Base-by-base conservation (phyloP, 2,888 invertebrate genomes). In the Reticulitermes lucifugus region DNA sequence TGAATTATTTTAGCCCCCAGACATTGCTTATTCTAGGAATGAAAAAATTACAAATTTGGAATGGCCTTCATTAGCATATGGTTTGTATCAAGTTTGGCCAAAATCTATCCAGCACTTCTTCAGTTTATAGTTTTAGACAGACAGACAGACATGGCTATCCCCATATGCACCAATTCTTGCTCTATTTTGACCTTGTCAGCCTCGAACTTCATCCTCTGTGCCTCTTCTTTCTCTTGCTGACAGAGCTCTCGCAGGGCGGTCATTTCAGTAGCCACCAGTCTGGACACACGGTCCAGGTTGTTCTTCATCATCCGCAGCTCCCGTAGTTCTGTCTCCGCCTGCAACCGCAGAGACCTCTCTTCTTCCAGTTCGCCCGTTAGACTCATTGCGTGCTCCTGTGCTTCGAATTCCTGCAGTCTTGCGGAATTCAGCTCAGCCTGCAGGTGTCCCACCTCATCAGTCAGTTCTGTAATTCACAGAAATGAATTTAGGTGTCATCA, bases 341-440 rank as follows among this genome's bases (percentile, higher is more conserved):
- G 87, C 43, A 75, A 85, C 46, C 87, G 83, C 22, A 84, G 79
- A 35, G 77, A 65, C 4, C 87, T 86, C 89, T 95, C 93, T 70
- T 92, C 92, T 89, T 94, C 93, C 84, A 94, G 90, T 21, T 91
- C 89, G 4, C 91, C 88, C 10, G 92, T 90, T 21, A 93, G 88
- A 22, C 93, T 92, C 0, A 93, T 92, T 51, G 93, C 93, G 83
- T 93, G 92, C 89, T 95, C 95, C 65, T 94, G 94, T 0, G 95
- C 94, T 88, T 95, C 95, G 87, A 95, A 95, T 91, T 95, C 95
- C 83, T 93, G 93, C 71, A 95, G 91, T 79, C 93, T 92, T 0
- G 94, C 93, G 0, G 93, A 90, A 89, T 92, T 94, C 65, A 94
- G 90, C 88, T 95, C 95, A 0, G 95, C 93, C 90, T 95, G 95